phyloP scores from a whole-genome alignment of 1,140 invertebrate species.

The Drosophila jambulina region DNA sequence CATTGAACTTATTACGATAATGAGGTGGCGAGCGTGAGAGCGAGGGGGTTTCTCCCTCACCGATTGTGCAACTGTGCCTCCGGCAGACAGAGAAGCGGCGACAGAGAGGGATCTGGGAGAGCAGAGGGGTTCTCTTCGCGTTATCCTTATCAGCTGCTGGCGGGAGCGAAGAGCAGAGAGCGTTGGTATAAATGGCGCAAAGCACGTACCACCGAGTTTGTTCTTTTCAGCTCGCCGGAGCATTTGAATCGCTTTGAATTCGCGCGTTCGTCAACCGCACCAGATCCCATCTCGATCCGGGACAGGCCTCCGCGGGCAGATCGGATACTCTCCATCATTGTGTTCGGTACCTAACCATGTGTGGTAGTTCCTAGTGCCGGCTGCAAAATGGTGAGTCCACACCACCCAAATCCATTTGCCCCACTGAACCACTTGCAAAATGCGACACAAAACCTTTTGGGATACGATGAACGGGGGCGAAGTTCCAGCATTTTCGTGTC shows the following conservation, averaged over 20 bases:
- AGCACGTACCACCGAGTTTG: slow-evolving; percentile 61
- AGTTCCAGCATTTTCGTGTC: slow-evolving; percentile 18
- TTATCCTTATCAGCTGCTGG: slow-evolving; percentile 70
- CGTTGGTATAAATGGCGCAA: slow-evolving; percentile 69
- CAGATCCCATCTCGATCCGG: slow-evolving; percentile 4
- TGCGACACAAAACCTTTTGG: slow-evolving; percentile 15
- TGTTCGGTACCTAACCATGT: slow-evolving; percentile 45
- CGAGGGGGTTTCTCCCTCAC: slow-evolving; percentile 8
- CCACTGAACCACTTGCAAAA: slow-evolving; percentile 65
- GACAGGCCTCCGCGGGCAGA: slow-evolving; percentile 3
- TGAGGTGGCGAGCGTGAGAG: slow-evolving; percentile 18
- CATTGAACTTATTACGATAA: slow-evolving; percentile 58
- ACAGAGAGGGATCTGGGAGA: slow-evolving; percentile 3
- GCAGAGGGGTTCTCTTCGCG: slow-evolving; percentile 5
- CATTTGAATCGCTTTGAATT: slow-evolving; percentile 49
- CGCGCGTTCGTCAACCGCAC: not conserved
- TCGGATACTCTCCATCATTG: slow-evolving; percentile 29
- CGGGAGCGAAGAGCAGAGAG: slow-evolving; percentile 12
- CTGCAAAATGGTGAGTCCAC: slow-evolving; percentile 72
- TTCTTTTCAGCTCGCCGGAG: slow-evolving; percentile 66
- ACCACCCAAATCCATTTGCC: not conserved
- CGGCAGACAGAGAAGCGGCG: slow-evolving; percentile 11
- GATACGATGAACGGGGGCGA: not conserved
- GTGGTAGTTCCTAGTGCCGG: slow-evolving; percentile 48
- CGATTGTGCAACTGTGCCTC: slow-evolving; percentile 40